Percentiles rank a stretch among this genome's conserved stretches.
phyloP scores from a whole-genome alignment of 2,797 vertebrate species.

The Dicrostonyx torquatus region DNA sequence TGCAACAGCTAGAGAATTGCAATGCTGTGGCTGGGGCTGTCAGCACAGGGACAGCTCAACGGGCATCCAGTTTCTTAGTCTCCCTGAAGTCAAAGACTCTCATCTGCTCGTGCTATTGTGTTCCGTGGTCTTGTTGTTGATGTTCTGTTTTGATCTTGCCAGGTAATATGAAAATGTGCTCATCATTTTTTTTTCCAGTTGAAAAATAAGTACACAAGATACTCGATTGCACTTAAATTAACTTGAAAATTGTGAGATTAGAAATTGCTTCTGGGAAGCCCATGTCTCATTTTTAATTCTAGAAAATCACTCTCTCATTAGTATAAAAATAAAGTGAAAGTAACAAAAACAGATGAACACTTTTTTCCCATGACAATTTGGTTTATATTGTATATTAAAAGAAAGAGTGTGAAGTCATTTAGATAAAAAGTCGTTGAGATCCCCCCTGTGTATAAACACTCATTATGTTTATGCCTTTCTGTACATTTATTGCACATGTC shows the following conservation, averaged over 20 bases:
- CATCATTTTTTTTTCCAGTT: not conserved
- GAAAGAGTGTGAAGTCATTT: not conserved
- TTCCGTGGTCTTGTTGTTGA: not conserved
- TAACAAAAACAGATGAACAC: not conserved
- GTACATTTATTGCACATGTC: not conserved
- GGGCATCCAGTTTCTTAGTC: not conserved
- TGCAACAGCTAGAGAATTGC: not conserved
- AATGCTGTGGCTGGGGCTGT: rapidly evolving
- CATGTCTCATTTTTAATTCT: slow-evolving; percentile 8
- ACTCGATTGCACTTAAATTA: slow-evolving; percentile 22
- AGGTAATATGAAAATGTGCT: not conserved
- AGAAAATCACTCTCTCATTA: not conserved
- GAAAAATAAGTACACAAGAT: not conserved
- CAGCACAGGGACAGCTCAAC: rapidly evolving
- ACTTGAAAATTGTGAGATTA: slow-evolving; percentile 46
- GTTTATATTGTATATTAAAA: not conserved
- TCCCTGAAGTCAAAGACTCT: not conserved
- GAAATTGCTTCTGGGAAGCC: slow-evolving; percentile 43
- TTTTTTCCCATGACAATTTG: not conserved
- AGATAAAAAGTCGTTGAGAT: not conserved
- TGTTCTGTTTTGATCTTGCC: not conserved
- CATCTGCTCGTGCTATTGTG: not conserved
- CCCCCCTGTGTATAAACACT: not conserved
- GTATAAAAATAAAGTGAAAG: slow-evolving; percentile 1
- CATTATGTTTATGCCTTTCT: not conserved